These are phyloP conservation scores for Merodon equestris DNA, from an alignment of 2,888 invertebrate genomes.

Conservation along the genomic window DNA sequence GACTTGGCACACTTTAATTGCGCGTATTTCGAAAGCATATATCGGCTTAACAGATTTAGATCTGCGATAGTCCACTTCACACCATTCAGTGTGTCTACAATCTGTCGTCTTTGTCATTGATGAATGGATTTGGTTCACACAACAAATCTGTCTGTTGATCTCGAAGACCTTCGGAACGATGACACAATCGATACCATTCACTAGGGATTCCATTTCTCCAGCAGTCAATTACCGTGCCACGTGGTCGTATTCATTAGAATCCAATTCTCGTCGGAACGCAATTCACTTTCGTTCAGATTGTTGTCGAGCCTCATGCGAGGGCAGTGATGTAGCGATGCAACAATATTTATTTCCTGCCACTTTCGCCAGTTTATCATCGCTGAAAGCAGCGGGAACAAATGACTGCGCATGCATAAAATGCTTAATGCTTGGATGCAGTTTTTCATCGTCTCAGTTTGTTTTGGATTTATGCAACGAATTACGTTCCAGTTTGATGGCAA, in stretches of 20 bases:
- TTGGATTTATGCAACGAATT: constrained; percentile 41
- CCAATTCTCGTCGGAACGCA: constrained; percentile 2
- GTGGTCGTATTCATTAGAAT: background rate
- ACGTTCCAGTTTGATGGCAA: constrained; percentile 48
- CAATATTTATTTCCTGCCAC: constrained; percentile 54
- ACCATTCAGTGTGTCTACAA: background rate
- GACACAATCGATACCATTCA: background rate
- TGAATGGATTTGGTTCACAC: constrained; percentile 39
- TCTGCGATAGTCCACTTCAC: no score
- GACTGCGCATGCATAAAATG: constrained; percentile 37
- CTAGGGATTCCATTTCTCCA: background rate
- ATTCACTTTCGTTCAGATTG: constrained; percentile 5
- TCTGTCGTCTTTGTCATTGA: constrained; percentile 24
- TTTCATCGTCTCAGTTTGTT: constrained; percentile 1
- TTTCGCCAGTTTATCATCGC: constrained; percentile 52
- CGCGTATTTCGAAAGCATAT: constrained; percentile 15
- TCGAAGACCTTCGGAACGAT: constrained; percentile 13
- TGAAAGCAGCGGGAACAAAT: constrained; percentile 15
- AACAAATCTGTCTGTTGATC: constrained; percentile 4
- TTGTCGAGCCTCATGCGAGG: constrained; percentile 7
- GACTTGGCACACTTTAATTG: constrained; percentile 1
- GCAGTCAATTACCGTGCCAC: background rate
- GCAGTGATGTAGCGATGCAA: constrained; percentile 14
- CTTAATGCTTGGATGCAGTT: constrained; percentile 44
- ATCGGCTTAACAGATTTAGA: constrained; percentile 4